phyloP scores from a whole-genome alignment of 2,113 vertebrate genomes.

The Anser brachyrhynchus region DNA sequence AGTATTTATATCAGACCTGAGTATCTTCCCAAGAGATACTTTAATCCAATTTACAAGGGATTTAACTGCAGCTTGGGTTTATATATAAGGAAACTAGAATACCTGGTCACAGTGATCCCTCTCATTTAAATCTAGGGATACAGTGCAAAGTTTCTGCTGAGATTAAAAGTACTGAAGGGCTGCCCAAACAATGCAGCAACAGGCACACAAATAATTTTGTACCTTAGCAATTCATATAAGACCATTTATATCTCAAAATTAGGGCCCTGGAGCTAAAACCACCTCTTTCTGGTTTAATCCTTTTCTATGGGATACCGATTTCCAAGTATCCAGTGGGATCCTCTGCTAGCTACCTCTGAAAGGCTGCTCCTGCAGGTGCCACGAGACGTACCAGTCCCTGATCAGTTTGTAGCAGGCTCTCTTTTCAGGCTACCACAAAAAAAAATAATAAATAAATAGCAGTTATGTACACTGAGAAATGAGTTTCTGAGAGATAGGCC shows the following conservation, averaged over 20 bases:
- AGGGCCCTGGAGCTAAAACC: not conserved
- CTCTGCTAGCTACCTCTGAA: not conserved
- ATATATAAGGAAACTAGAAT: not conserved
- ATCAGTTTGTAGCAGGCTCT: not conserved
- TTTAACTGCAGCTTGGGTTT: not conserved
- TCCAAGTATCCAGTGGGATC: not conserved
- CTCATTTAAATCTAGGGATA: not conserved
- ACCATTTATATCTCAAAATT: not conserved
- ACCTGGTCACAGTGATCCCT: not conserved
- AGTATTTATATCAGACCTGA: not conserved
- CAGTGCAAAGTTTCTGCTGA: not conserved
- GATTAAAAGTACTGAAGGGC: not conserved
- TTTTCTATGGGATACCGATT: not conserved
- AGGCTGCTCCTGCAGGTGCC: not conserved
- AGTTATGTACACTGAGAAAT: not conserved
- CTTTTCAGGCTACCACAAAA: not conserved
- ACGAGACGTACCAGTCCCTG: not conserved
- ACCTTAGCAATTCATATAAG: not conserved
- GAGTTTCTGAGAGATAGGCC: not conserved
- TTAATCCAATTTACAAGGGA: not conserved
- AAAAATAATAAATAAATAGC: not conserved
- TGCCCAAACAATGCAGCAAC: not conserved
- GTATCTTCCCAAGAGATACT: not conserved
- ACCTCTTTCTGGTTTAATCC: not conserved
- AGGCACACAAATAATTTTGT: not conserved